phyloP scores from a whole-genome alignment of 2,113 vertebrate species.

The Cricetomys ansorgei region DNA sequence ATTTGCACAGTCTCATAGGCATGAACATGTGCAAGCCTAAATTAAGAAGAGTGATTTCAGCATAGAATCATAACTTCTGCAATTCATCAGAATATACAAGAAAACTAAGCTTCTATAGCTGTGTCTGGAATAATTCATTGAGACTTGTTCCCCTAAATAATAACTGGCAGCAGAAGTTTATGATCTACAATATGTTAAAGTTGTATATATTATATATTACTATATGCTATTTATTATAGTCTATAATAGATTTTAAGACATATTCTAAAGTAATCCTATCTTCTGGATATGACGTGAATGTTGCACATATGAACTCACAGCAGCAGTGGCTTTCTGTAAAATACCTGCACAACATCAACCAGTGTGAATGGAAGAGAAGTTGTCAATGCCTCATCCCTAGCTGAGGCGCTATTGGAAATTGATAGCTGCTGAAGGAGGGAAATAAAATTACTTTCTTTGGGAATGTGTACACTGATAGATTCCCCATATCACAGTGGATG shows the following conservation, averaged over 20 bases:
- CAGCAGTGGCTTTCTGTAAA: background rate
- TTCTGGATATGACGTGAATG: background rate
- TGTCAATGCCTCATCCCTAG: background rate
- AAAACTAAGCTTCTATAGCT: background rate
- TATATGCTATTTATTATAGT: background rate
- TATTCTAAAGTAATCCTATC: background rate
- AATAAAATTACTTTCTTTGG: background rate
- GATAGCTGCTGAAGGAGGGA: background rate
- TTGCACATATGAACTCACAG: background rate
- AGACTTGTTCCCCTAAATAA: background rate
- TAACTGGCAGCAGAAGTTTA: background rate
- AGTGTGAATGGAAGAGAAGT: too few species aligned
- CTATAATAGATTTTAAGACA: background rate
- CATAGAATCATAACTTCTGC: background rate
- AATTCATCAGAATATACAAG: background rate
- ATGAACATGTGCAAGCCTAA: background rate
- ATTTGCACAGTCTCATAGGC: background rate
- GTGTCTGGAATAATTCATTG: background rate
- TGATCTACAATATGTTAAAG: background rate
- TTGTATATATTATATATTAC: background rate
- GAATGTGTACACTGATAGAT: background rate
- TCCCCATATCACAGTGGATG: background rate
- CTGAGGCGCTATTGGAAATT: background rate
- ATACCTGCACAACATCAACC: background rate
- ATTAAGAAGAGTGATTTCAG: background rate